phyloP scores from a whole-genome alignment of 2,113 vertebrate species.

The Pseudopodoces humilis region DNA sequence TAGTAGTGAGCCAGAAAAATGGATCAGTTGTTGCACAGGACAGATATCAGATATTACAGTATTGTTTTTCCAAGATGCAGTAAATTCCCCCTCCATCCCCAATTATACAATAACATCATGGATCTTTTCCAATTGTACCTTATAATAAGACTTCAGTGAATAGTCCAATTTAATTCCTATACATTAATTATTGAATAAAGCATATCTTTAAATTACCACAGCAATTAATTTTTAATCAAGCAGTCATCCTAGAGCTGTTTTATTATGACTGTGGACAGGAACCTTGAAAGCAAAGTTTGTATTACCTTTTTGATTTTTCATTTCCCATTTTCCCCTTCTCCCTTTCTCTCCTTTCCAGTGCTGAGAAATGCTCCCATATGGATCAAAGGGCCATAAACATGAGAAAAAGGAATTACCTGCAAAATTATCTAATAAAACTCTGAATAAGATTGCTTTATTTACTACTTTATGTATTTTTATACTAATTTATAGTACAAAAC shows the following conservation, averaged over 20 bases:
- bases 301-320: not conserved
- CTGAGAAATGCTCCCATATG: not conserved
- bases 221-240: slow-evolving; percentile 35
- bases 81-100: not conserved
- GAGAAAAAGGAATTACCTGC: not conserved
- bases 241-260: not conserved
- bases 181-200: slow-evolving; percentile 5
- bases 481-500: not conserved
- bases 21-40: not conserved
- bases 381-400: not conserved
- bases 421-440: not conserved
- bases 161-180: not conserved
- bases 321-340: not conserved
- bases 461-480: not conserved
- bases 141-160: not conserved
- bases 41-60: not conserved
- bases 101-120: not conserved
- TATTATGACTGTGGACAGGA: not conserved
- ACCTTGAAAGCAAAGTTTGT: not conserved
- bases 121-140: not conserved
- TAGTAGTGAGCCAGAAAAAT: not conserved
- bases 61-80: not conserved
- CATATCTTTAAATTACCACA: not conserved
- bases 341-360: not conserved
- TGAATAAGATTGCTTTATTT: not conserved